A percentile compares a stretch with the other conserved stretches of the same genome.
phyloP scores from a whole-genome alignment of 2,888 invertebrate species.

The Watsonalla cultraria region DNA sequence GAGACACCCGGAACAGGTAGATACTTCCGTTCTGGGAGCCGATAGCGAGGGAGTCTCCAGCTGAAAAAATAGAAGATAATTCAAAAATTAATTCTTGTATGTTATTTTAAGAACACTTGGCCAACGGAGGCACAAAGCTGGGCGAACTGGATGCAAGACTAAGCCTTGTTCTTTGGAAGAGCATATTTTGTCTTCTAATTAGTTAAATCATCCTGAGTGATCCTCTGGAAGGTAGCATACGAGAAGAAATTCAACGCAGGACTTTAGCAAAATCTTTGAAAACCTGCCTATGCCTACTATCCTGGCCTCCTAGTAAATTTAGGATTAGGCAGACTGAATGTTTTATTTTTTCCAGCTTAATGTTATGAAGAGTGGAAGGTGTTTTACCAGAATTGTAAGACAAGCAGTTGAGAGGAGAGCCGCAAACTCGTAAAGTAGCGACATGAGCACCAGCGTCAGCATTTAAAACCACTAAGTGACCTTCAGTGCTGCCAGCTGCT shows the following conservation, averaged over 20 bases:
- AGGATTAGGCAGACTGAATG: background rate
- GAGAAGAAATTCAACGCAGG: too few relatives aligned
- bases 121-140: too few relatives aligned
- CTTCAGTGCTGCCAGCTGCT: conserved; percentile 93
- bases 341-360: background rate
- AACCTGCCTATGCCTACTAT: too few relatives aligned
- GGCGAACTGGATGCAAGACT: background rate
- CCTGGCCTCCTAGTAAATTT: too few relatives aligned
- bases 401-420: conserved; percentile 91
- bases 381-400: conserved; percentile 93
- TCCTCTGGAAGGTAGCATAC: too few relatives aligned
- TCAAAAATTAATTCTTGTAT: too few relatives aligned
- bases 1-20: conserved; percentile 86
- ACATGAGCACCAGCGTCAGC: conserved; percentile 92
- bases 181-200: too few relatives aligned
- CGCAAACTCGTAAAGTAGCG: conserved; percentile 91
- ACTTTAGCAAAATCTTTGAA: too few relatives aligned
- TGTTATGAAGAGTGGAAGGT: background rate
- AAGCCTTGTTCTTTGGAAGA: background rate
- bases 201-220: too few relatives aligned
- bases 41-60: conserved; percentile 91
- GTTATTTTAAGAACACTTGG: background rate
- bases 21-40: conserved; percentile 93
- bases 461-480: conserved; percentile 91
- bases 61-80: conserved; percentile 65